Conservation (phyloP, 2,113 vertebrate genomes). For the Calyptommatus sinebrachiatus region DNA sequence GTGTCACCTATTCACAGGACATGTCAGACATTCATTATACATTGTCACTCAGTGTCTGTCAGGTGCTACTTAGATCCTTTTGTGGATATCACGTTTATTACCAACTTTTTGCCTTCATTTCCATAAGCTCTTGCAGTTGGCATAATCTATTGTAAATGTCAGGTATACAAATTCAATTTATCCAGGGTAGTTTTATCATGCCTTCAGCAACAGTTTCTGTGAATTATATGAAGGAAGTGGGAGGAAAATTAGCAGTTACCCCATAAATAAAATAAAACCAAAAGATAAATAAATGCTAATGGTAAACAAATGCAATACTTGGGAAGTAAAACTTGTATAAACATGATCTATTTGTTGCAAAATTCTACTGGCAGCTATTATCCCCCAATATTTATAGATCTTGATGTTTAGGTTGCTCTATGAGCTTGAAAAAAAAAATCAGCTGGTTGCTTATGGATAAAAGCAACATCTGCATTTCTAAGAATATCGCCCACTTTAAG, state of each 20-base stretch:
- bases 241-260: not conserved
- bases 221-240: not conserved
- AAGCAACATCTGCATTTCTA: not conserved
- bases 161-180: slow-evolving; percentile 43
- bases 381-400: not conserved
- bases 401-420: not conserved
- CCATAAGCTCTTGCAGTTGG: slow-evolving; percentile 40
- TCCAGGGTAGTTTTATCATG: not conserved
- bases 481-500: not conserved
- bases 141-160: slow-evolving; percentile 41
- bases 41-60: slow-evolving; percentile 55
- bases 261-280: not conserved
- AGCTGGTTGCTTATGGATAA: not conserved
- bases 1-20: slow-evolving; percentile 52
- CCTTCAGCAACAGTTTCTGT: not conserved
- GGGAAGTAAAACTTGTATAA: not conserved
- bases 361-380: not conserved
- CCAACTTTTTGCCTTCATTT: slow-evolving; percentile 46
- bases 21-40: slow-evolving; percentile 47
- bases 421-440: not conserved
- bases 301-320: not conserved
- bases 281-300: not conserved
- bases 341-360: not conserved
- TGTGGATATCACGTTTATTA: slow-evolving; percentile 48
- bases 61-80: slow-evolving; percentile 49